Evolutionary conservation across 2,888 invertebrate genomes (phyloP).

Genomic region (Ophion ventricosus): DNA sequence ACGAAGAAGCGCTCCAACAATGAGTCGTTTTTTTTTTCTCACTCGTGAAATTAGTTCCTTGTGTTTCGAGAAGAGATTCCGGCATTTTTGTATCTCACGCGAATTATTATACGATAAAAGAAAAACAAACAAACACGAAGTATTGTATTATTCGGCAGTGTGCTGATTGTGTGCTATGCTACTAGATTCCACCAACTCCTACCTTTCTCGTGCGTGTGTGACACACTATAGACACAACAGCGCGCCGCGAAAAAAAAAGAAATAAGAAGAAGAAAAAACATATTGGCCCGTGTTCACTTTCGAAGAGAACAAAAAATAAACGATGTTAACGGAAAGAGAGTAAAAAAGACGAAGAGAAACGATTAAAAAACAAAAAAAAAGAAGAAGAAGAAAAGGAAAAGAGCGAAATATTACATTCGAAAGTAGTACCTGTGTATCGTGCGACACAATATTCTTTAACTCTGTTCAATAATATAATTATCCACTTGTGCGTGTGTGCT

Average conservation of each 20-base stretch:
- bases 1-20: slow-evolving; percentile 26
- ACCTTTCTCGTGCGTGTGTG: slow-evolving; percentile 78
- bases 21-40: slow-evolving; percentile 13
- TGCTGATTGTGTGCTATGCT: slow-evolving; percentile 70
- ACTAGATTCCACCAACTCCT: slow-evolving; percentile 71
- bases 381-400: slow-evolving; percentile 14
- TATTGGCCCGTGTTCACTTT: slow-evolving; percentile 19
- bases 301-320: slow-evolving; percentile 22
- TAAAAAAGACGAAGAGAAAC: neutral
- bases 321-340: neutral
- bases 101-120: slow-evolving; percentile 19
- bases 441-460: slow-evolving; percentile 67
- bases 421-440: slow-evolving; percentile 66
- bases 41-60: slow-evolving; percentile 18
- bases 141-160: slow-evolving; percentile 63
- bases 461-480: slow-evolving; percentile 71
- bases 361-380: slow-evolving; percentile 2
- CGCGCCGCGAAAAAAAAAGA: slow-evolving; percentile 61
- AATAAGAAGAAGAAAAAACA: slow-evolving; percentile 9
- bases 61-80: slow-evolving; percentile 9
- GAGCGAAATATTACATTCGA: slow-evolving; percentile 49
- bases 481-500: slow-evolving; percentile 64
- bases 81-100: slow-evolving; percentile 39
- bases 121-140: neutral
- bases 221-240: slow-evolving; percentile 72